Percentiles rank a stretch among this genome's conserved stretches.
Evolutionary conservation across 1,140 invertebrate genomes (phyloP).

Genomic region (Caenorhabditis latens): DNA sequence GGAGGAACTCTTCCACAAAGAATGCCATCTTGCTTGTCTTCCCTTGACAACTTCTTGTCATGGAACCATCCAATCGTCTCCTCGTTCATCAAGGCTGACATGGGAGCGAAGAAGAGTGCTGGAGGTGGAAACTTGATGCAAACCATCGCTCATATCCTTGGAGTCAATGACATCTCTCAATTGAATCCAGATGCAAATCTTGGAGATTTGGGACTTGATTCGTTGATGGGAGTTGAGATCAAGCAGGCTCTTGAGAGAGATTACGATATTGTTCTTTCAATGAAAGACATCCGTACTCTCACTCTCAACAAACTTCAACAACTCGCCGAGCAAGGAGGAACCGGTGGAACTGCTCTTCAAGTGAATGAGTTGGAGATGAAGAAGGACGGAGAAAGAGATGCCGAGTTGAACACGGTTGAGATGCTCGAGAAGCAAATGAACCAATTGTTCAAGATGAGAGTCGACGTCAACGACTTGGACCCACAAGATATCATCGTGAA

Average conservation of each 20-base stretch:
- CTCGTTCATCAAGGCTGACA: slow-evolving; percentile 80
- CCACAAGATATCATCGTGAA: slow-evolving; percentile 79
- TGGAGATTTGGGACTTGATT: slow-evolving; percentile 95
- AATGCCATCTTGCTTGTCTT: slow-evolving; percentile 87
- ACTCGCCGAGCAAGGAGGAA: slow-evolving; percentile 80
- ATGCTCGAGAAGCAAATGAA: slow-evolving; percentile 76
- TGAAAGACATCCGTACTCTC: slow-evolving; percentile 87
- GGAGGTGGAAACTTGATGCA: slow-evolving; percentile 89
- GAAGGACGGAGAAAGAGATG: slow-evolving; percentile 71
- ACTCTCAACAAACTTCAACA: slow-evolving; percentile 82
- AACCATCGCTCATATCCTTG: slow-evolving; percentile 79
- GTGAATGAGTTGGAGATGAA: slow-evolving; percentile 76
- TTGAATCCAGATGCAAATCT: slow-evolving; percentile 85
- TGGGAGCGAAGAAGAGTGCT: slow-evolving; percentile 81
- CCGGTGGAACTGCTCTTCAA: slow-evolving; percentile 68
- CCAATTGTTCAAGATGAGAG: slow-evolving; percentile 77
- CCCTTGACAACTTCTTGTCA: slow-evolving; percentile 89
- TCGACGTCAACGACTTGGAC: slow-evolving; percentile 79
- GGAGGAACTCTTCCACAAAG: slow-evolving; percentile 93
- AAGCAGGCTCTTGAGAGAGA: slow-evolving; percentile 94
- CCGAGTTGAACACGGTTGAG: slow-evolving; percentile 72
- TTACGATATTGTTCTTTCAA: slow-evolving; percentile 88
- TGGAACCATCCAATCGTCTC: slow-evolving; percentile 88
- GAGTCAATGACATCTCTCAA: slow-evolving; percentile 86
- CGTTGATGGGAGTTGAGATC: slow-evolving; percentile 96